Conservation (phyloP, 2,797 vertebrate species). For the Crenichthys baileyi region DNA sequence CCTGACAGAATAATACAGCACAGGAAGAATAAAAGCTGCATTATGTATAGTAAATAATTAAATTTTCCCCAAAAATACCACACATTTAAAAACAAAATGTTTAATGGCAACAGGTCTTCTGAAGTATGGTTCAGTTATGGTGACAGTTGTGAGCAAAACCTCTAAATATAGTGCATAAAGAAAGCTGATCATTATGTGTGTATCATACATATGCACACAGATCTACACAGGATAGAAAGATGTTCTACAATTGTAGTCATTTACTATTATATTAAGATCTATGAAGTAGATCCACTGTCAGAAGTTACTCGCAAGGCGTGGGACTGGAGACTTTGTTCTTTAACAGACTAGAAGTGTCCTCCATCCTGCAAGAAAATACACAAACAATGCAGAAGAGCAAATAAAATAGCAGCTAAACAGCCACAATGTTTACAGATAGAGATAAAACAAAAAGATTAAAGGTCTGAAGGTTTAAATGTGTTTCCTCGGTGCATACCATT, state of each 20-base stretch:
- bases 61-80: too few relatives aligned
- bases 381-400: neutral
- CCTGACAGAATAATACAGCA: neutral
- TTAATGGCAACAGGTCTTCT: neutral
- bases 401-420: neutral
- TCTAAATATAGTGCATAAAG: neutral
- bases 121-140: neutral
- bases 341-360: constrained; percentile 54
- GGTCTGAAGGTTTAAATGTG: neutral
- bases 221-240: neutral
- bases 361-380: constrained; percentile 43
- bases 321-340: constrained; percentile 30
- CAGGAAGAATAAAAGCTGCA: neutral
- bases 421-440: neutral
- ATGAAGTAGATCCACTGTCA: neutral
- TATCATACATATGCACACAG: neutral
- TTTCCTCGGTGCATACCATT: too few relatives aligned
- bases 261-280: neutral
- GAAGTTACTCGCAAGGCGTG: neutral
- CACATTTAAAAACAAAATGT: neutral
- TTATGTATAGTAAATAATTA: neutral
- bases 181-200: neutral
- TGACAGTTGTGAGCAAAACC: neutral
- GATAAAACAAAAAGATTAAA: neutral
- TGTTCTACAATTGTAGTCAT: neutral